Evolutionary conservation across 2,888 invertebrate genomes (phyloP), one percentile per base, ranked within the genome.

Genomic region (Meandrusa payeni): DNA sequence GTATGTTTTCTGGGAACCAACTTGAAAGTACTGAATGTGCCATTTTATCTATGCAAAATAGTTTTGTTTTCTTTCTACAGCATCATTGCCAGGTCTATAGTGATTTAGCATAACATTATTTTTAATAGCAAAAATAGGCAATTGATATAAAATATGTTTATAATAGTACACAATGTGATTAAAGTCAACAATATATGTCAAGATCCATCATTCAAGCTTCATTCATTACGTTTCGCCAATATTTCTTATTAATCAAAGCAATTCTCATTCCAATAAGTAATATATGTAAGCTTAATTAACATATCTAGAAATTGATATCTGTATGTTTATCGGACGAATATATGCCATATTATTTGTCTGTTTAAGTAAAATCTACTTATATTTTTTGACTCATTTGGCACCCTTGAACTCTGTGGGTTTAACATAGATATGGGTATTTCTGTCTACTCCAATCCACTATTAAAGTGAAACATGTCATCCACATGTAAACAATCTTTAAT

Each of bases 1-100:
- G 59, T 55, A 61, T 57, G 55, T 58, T 47, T 63, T 65, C 53
- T 64, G 58, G 51, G 51, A 71, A 54, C 45, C 50, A 40, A 45
- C 15, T 32, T 31, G 46, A 29, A 45, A 46, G 46, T 41, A 42
- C 32, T 47, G 12, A 1, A 58, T 54, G 64, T 72, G 66, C 64
- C 64, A 70, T 69, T 52, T 41, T 43, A 6, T n/a, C n/a, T n/a
- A 28, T 24, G 31, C 10, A 20, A 23, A 41, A 19, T 17, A 11
- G 7, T 22, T 11, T 13, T 6, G 2, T 36, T 15, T 23, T 9
- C 9, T 20, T 22, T 19, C 19, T 27, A 23, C 4, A n/a, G n/a
- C n/a, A n/a, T n/a, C 17, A 29, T 24, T 27, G 33, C 20, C 12
- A 11, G 6, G 20, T 20, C 15, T 3, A 2, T 17, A 23, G 13